Evolutionary conservation across 2,888 invertebrate genomes (phyloP), one percentile per base, ranked within the genome.

Genomic region (Kuschelorhynchus macadamiae): DNA sequence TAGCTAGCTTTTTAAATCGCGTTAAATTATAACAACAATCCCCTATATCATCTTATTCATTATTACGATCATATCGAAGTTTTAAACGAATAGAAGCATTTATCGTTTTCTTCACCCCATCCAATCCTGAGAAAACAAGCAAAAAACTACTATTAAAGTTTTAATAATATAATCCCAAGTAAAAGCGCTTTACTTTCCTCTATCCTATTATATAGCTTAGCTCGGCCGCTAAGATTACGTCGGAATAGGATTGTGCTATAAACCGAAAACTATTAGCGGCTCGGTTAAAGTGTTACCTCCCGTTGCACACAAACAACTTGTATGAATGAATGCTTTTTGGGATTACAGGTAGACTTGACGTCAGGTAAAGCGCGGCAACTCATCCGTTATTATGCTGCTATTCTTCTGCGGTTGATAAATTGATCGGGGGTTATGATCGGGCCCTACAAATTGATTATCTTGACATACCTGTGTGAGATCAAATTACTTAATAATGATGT

Each of bases 341-440:
- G 33, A 62, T 53, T 53, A 53, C 62, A 62, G 62, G 62, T 62
- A 62, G 62, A 62, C 53, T 53, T 62, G 16, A 53, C 46, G 53
- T 62, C 53, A 46, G 44, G 25, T 18, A 53, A 50, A 61, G 49
- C 50, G 41, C 50, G 49, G 60, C 50, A 32, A 17, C 12, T 61
- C 60, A 61, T 61, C 42, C 32, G 39, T 44, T 32, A 46, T 62
- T 32, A 47, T 42, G 36, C 18, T 36, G 18, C 62, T 52, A 52
- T 62, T 62, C 62, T 62, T 53, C 32, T 44, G 14, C 21, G 14
- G 42, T 55, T 62, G 62, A 62, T 62, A 36, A 53, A 62, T 62
- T 53, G 62, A 62, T 62, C 46, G 36, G 21, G 53, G 20, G 46
- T 62, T 62, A 62, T 36, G 44, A 53, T 62, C 21, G 25, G 8